Conservation (phyloP, 2,113 vertebrate genomes). For the Psilopogon haemacephalus region DNA sequence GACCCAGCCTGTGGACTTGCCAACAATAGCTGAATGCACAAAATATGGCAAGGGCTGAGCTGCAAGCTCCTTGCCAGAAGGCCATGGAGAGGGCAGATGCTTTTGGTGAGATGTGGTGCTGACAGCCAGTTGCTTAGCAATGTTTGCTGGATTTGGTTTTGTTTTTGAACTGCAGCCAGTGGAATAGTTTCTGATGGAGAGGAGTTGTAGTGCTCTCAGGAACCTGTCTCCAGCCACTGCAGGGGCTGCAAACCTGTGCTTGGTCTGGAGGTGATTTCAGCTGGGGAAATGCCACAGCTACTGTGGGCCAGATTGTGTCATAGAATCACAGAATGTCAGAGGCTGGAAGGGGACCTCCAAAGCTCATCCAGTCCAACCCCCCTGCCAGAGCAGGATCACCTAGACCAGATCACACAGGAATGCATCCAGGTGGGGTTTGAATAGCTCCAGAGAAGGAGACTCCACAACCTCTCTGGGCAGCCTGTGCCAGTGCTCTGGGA, state of each 20-base stretch:
- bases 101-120: background rate
- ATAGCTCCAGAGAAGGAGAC: no score
- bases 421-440: no score
- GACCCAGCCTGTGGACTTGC: background rate
- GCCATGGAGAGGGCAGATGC: slow-evolving; percentile 18
- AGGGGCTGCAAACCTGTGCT: background rate
- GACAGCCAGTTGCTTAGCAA: slow-evolving; percentile 49
- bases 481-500: no score
- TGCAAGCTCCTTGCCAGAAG: slow-evolving; percentile 7
- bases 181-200: background rate
- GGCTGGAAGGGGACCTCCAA: no score
- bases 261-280: background rate
- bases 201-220: background rate
- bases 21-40: background rate
- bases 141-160: slow-evolving; percentile 40
- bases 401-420: no score
- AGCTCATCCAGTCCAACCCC: no score
- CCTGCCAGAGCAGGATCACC: no score
- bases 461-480: no score
- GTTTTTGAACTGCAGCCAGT: slow-evolving; percentile 9
- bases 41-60: slow-evolving; percentile 24
- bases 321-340: background rate
- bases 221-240: background rate
- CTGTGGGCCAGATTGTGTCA: background rate
- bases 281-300: background rate